Conservation (phyloP, 2,797 vertebrate species). For the Lutjanus argentimaculatus region DNA sequence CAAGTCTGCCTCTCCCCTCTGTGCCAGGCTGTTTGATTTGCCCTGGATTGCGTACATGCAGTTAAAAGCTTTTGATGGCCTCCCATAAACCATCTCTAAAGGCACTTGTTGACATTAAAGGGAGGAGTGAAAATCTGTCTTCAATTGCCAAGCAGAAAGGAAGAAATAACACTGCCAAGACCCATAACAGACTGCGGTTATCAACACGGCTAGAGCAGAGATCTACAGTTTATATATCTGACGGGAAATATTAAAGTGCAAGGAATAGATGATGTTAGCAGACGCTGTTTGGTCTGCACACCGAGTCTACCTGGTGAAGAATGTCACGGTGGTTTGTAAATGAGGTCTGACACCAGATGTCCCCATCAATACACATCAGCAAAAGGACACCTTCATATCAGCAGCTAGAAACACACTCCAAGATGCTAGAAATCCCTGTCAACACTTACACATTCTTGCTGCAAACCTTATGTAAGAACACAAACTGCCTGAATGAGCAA, state of each 20-base stretch:
- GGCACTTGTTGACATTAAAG: constrained; percentile 83
- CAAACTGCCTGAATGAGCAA: constrained; percentile 6
- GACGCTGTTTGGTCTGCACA: constrained; percentile 56
- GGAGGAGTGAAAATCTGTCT: constrained; percentile 74
- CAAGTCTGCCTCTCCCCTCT: constrained; percentile 72
- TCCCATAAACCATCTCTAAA: constrained; percentile 74
- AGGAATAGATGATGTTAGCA: constrained; percentile 30
- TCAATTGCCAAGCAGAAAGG: constrained; percentile 57
- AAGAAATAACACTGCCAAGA: constrained; percentile 50
- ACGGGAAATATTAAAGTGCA: constrained; percentile 32
- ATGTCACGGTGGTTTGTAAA: constrained; percentile 73
- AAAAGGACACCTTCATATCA: constrained; percentile 23
- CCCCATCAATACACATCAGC: constrained; percentile 7
- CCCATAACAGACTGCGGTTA: constrained; percentile 44
- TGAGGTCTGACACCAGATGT: constrained; percentile 62
- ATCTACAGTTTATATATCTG: constrained; percentile 27
- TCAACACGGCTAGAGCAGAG: constrained; percentile 15
- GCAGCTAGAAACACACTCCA: not conserved
- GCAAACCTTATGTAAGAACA: not conserved
- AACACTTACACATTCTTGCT: not conserved
- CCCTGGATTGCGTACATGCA: constrained; percentile 75
- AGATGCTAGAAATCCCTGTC: not conserved
- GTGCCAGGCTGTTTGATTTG: constrained; percentile 77
- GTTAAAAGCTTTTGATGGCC: constrained; percentile 83
- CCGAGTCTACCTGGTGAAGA: constrained; percentile 62